Evolutionary conservation across 2,888 invertebrate species (phyloP), one percentile per base, ranked within the genome.

Genomic region (Apamea epomidion): DNA sequence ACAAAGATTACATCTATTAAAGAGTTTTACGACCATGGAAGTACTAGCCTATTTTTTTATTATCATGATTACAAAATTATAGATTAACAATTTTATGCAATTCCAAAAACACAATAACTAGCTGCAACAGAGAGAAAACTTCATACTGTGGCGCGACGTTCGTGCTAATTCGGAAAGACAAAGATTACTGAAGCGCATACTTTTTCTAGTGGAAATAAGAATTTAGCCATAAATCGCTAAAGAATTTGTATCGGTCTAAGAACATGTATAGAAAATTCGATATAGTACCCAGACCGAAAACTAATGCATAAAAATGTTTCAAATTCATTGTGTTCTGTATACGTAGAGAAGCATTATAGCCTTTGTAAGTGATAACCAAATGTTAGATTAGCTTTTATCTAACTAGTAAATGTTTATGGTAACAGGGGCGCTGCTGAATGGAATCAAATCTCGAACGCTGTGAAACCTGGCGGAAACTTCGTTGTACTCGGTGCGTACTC

Each of bases 361-460:
- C 14, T 64, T 42, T 64, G 7, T 12, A 7, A 2, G 16, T 25
- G 8, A 37, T 60, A 76, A 45, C 18, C 25, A n/a, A 78, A 65
- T 12, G 3, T 37, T 2, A 48, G 12, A 18, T 37, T 80, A 58
- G 8, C 1, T 48, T 58, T 29, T 81, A 54, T 64, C 21, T 73
- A 64, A 67, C 10, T 29, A 37, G 1, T 60, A 0, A 42, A 60
- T 54, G 1, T 48, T 74, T 58, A 67, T 74, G 70, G 12, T 32
- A 92, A 58, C 92, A 98, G 98, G 94, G 98, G 98, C 84, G 98
- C 98, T 94, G 97, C 98, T 77, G 99, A 99, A 97, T 99, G 99
- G 99, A 99, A 98, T 93, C 99, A 99, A 96, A 99, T 99, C 76
- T 99, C 99, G 18, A 99, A 99, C 94, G 99, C 99, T 93, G 99